Percentiles rank a stretch among this genome's conserved stretches.
Conservation (phyloP, 2,888 invertebrate genomes). For the Drosophila koepferae region DNA sequence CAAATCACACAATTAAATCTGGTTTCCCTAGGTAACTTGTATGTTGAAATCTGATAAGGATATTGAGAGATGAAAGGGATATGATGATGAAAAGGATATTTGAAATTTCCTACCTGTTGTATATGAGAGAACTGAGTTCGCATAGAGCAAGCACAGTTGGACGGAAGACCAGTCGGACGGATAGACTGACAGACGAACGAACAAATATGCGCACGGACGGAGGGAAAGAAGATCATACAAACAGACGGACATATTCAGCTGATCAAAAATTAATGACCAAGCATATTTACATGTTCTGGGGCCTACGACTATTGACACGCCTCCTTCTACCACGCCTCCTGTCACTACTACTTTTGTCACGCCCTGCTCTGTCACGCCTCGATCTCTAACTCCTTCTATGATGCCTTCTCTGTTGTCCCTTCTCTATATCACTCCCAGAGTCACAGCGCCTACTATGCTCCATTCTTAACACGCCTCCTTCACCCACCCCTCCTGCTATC, state of each 20-base stretch:
- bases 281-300: neutral
- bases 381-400: neutral
- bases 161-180: neutral
- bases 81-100: too few species aligned
- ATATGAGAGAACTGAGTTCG: too few species aligned
- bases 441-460: neutral
- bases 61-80: too few species aligned
- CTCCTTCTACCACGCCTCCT: neutral
- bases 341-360: too few species aligned
- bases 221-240: neutral
- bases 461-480: neutral
- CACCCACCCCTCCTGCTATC: neutral
- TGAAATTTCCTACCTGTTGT: too few species aligned
- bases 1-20: neutral
- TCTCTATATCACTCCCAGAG: too few species aligned
- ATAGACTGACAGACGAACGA: neutral
- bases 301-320: neutral
- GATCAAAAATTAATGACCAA: neutral
- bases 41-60: too few species aligned
- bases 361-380: neutral
- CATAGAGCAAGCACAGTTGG: too few species aligned
- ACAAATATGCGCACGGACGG: neutral
- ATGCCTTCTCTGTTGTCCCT: neutral
- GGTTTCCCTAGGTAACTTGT: too few species aligned
- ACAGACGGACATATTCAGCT: neutral